These are phyloP conservation scores for Zoanthus sociatus DNA, from an alignment of 92 coral and sea anemone genomes.

Conservation along the genomic window DNA sequence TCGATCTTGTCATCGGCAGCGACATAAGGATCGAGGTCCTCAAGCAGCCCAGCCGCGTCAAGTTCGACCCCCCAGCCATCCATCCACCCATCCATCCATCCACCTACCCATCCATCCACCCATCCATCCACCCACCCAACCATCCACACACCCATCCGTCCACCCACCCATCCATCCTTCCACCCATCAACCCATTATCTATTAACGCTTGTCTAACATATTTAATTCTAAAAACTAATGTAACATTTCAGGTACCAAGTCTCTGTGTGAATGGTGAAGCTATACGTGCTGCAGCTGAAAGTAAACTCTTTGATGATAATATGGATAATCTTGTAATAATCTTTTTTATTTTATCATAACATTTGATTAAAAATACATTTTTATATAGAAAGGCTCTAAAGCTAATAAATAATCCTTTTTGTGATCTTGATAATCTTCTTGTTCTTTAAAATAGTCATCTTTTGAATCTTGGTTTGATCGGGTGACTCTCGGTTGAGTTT, in stretches of 20 bases:
- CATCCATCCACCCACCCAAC: neutral
- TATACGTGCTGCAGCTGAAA: constrained; percentile 62
- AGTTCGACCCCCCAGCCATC: neutral
- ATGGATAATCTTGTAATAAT: constrained; percentile 87
- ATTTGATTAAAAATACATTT: no score
- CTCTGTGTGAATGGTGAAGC: constrained; percentile 84
- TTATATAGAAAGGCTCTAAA: no score
- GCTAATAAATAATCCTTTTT: no score
- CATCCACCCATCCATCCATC: neutral
- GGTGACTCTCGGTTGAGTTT: neutral
- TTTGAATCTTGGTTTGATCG: neutral
- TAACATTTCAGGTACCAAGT: constrained; percentile 84
- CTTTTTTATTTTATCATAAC: no score
- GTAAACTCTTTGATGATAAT: constrained; percentile 60
- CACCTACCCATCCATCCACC: neutral
- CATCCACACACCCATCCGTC: neutral
- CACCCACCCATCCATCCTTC: neutral
- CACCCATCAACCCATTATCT: neutral
- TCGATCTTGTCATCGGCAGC: no score
- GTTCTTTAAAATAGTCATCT: neutral
- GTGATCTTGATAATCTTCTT: neutral
- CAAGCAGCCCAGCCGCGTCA: no score
- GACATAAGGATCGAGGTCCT: no score
- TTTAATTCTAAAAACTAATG: neutral
- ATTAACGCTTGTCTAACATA: neutral